Evolutionary conservation across 2,888 invertebrate species (phyloP).

Genomic region (Ectropis crepuscularia): DNA sequence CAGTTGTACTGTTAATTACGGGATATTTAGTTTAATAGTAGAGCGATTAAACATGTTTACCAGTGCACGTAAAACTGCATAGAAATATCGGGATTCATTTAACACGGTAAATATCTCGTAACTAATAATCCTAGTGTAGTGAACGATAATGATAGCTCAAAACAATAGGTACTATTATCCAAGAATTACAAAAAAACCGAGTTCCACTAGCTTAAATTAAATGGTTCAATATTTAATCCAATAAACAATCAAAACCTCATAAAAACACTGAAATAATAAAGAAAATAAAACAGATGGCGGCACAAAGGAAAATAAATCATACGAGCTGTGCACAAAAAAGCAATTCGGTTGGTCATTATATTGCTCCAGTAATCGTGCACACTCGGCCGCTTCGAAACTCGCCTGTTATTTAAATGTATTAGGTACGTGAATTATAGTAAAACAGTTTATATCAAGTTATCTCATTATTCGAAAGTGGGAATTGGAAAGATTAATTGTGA

Average conservation of each 20-base stretch:
- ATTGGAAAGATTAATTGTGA: too few relatives aligned
- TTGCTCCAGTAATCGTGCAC: slow-evolving; percentile 16
- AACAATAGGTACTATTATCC: background rate
- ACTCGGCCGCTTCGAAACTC: slow-evolving; percentile 7
- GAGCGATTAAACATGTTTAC: too few relatives aligned
- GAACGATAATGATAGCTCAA: too few relatives aligned
- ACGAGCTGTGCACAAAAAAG: slow-evolving; percentile 27
- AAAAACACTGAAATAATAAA: slow-evolving; percentile 20
- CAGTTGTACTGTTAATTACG: too few relatives aligned
- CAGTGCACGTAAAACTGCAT: too few relatives aligned
- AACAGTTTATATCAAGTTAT: too few relatives aligned
- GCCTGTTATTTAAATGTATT: slow-evolving; percentile 4
- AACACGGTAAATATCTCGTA: too few relatives aligned
- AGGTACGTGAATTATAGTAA: background rate
- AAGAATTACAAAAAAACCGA: background rate
- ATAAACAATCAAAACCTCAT: slow-evolving; percentile 5
- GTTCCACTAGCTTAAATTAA: background rate
- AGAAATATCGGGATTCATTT: too few relatives aligned
- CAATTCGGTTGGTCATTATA: slow-evolving; percentile 26
- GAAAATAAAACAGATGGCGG: slow-evolving; percentile 15
- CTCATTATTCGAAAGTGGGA: too few relatives aligned
- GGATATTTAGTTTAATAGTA: too few relatives aligned
- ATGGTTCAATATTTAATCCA: slow-evolving; percentile 1
- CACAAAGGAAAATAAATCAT: slow-evolving; percentile 31
- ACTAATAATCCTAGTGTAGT: too few relatives aligned